Evolutionary conservation across 1,140 invertebrate species (phyloP).

Genomic region (Harlomillsia oculata): DNA sequence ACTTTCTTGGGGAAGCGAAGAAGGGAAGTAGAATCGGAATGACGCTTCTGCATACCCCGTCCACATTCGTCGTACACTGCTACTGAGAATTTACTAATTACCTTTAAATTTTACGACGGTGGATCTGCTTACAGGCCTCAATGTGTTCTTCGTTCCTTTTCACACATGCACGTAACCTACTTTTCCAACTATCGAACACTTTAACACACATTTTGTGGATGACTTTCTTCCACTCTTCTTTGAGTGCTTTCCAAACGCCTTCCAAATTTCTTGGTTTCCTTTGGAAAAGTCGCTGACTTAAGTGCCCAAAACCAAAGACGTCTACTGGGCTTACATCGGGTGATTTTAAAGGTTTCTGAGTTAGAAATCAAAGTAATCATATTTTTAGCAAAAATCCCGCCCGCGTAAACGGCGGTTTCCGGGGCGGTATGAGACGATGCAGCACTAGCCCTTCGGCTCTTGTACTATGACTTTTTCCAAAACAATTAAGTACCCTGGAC

Average conservation of each 20-base stretch:
- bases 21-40: too few species aligned
- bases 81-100: too few species aligned
- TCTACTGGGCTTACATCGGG: background rate
- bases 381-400: too few species aligned
- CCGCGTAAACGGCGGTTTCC: too few species aligned
- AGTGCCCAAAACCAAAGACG: background rate
- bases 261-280: background rate
- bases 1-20: too few species aligned
- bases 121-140: background rate
- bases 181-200: slow-evolving; percentile 9
- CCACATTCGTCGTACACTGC: too few species aligned
- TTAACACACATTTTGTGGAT: background rate
- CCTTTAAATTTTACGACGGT: background rate
- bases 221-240: slow-evolving; percentile 8
- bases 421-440: too few species aligned
- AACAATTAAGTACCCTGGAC: too few species aligned
- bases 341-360: background rate
- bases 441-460: too few species aligned
- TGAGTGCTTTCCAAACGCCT: slow-evolving; percentile 9
- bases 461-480: too few species aligned
- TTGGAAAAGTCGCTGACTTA: background rate
- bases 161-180: background rate
- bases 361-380: too few species aligned
- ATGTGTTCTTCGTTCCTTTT: background rate
- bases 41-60: too few species aligned